Conservation (phyloP, 2,113 vertebrate genomes). For the Poicephalus meyeri region DNA sequence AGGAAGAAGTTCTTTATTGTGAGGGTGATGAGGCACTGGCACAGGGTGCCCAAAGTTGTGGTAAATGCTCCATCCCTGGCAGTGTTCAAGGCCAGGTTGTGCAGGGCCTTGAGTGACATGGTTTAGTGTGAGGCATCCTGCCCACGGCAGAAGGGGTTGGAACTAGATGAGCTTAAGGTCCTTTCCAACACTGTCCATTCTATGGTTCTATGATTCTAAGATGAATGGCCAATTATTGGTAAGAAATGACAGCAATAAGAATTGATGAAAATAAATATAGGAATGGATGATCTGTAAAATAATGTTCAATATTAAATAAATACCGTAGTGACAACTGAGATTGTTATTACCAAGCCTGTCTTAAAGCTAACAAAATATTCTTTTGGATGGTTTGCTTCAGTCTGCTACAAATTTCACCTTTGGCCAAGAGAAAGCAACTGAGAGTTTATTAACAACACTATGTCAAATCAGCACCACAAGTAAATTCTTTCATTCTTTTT, state of each 20-base stretch:
- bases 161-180: not conserved
- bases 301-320: not conserved
- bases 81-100: not conserved
- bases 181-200: not conserved
- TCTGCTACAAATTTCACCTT: not conserved
- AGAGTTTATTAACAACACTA: not conserved
- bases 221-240: constrained; percentile 27
- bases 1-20: not conserved
- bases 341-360: not conserved
- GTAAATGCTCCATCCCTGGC: not conserved
- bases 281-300: not conserved
- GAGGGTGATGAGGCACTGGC: not conserved
- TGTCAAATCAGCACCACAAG: not conserved
- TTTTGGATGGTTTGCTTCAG: not conserved
- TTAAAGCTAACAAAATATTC: not conserved
- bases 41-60: not conserved
- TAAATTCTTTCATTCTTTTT: not conserved
- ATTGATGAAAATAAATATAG: not conserved
- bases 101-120: not conserved
- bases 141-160: not conserved
- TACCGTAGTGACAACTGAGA: not conserved
- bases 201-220: not conserved
- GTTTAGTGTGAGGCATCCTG: not conserved
- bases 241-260: constrained; percentile 41
- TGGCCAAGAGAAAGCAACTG: not conserved